phyloP scores from a whole-genome alignment of 2,113 vertebrate genomes.

The Girardinichthys multiradiatus region DNA sequence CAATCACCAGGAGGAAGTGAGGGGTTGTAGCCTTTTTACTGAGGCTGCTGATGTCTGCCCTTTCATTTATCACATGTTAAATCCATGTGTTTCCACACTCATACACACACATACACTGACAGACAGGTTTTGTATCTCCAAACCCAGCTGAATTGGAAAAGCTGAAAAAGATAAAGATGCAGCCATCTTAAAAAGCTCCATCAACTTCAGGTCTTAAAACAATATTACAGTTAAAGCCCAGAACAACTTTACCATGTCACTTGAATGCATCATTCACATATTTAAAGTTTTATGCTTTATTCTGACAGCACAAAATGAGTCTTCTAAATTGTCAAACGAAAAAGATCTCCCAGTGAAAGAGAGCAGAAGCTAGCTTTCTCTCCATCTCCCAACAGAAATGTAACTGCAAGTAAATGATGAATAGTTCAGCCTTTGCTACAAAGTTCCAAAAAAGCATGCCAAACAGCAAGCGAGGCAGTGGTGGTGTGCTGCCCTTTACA shows the following conservation, averaged over 20 bases:
- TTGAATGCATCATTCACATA: neutral
- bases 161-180: conserved; percentile 59
- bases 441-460: conserved; percentile 35
- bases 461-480: conserved; percentile 44
- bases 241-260: conserved; percentile 27
- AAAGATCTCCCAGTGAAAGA: conserved; percentile 22
- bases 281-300: neutral
- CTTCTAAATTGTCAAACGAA: conserved; percentile 14
- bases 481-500: conserved; percentile 46
- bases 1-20: conserved; percentile 56
- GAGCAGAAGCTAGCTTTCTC: conserved; percentile 14
- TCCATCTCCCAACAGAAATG: conserved; percentile 19
- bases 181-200: conserved; percentile 19
- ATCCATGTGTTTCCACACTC: neutral
- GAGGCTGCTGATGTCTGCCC: conserved; percentile 56
- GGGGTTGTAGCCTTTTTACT: conserved; percentile 48
- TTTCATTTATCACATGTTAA: conserved; percentile 60
- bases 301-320: neutral
- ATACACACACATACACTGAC: conserved; percentile 29
- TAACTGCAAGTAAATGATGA: conserved; percentile 62
- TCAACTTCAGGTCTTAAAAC: conserved; percentile 39
- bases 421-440: conserved; percentile 65
- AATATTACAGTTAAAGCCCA: conserved; percentile 16
- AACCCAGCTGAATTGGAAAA: conserved; percentile 59
- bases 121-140: conserved; percentile 23